phyloP scores from a whole-genome alignment of 2,888 invertebrate genomes.

The Euproctis similis region DNA sequence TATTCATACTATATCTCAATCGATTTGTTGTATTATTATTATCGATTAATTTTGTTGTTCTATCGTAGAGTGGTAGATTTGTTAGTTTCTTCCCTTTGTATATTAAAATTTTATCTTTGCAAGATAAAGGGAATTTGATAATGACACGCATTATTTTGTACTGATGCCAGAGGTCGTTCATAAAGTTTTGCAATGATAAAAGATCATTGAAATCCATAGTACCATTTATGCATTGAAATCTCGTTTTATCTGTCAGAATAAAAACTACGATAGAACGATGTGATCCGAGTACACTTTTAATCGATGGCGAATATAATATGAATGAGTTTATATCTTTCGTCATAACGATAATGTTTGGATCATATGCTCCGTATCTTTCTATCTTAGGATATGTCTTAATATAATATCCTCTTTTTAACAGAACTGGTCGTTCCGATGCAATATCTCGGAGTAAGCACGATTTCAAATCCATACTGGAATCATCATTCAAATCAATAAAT shows the following conservation, averaged over 20 bases:
- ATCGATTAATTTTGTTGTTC: conserved; percentile 29
- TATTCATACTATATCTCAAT: conserved; percentile 9
- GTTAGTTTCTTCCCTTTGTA: conserved; percentile 27
- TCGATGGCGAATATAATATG: conserved; percentile 13
- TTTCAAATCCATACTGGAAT: conserved; percentile 5
- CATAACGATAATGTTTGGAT: conserved; percentile 24
- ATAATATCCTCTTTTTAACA: conserved; percentile 3
- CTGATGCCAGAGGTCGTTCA: conserved; percentile 38
- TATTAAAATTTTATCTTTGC: conserved; percentile 26
- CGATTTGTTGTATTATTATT: conserved; percentile 12
- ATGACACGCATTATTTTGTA: conserved; percentile 23
- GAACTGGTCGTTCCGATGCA: conserved; percentile 3
- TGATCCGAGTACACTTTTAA: conserved; percentile 13
- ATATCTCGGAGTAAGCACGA: conserved; percentile 9
- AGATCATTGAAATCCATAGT: conserved; percentile 17
- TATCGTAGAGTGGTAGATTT: conserved; percentile 24
- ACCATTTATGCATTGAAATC: conserved; percentile 27
- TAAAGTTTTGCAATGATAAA: conserved; percentile 21
- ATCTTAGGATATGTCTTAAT: not conserved
- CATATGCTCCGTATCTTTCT: conserved; percentile 3
- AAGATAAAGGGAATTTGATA: conserved; percentile 33
- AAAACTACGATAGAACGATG: conserved; percentile 30
- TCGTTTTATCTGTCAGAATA: conserved; percentile 22
- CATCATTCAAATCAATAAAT: conserved; percentile 8
- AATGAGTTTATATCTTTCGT: conserved; percentile 15